phyloP scores from a whole-genome alignment of 2,797 vertebrate species.

The Aratinga solstitialis region DNA sequence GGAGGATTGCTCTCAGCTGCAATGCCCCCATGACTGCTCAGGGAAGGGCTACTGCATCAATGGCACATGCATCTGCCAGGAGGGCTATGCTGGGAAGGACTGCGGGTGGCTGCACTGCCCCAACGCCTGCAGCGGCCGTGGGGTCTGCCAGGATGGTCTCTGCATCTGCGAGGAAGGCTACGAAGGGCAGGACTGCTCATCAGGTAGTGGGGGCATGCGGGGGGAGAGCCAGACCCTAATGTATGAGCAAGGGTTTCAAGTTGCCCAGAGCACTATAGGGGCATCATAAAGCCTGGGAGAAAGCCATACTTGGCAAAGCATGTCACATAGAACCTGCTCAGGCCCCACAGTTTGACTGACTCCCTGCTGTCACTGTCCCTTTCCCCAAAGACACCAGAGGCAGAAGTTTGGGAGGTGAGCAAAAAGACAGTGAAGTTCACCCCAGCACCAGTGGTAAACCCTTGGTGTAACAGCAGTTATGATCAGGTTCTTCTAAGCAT shows the following conservation, averaged over 20 bases:
- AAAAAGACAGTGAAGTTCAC: background rate
- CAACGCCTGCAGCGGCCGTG: conserved; percentile 90
- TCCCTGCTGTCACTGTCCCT: background rate
- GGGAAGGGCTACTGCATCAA: conserved; percentile 89
- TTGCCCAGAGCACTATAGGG: background rate
- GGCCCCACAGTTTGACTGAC: background rate
- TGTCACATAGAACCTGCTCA: background rate
- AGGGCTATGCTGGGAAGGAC: conserved; percentile 90
- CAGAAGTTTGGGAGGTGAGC: background rate
- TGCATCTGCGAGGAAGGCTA: conserved; percentile 92
- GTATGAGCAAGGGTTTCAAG: background rate
- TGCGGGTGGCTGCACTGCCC: conserved; percentile 87
- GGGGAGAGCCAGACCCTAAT: background rate
- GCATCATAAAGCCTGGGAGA: background rate
- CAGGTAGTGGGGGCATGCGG: conserved; percentile 78
- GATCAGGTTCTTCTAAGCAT: background rate
- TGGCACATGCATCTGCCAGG: conserved; percentile 89
- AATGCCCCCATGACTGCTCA: conserved; percentile 92
- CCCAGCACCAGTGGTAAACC: background rate
- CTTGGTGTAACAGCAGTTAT: background rate
- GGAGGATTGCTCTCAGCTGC: conserved; percentile 87
- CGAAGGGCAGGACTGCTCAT: conserved; percentile 90
- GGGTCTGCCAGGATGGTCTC: conserved; percentile 88
- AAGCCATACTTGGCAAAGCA: background rate
- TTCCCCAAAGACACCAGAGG: rapidly evolving